These are phyloP conservation scores for Clarias laeviceps DNA, from an alignment of 2,797 vertebrate species.

Conservation along the genomic window DNA sequence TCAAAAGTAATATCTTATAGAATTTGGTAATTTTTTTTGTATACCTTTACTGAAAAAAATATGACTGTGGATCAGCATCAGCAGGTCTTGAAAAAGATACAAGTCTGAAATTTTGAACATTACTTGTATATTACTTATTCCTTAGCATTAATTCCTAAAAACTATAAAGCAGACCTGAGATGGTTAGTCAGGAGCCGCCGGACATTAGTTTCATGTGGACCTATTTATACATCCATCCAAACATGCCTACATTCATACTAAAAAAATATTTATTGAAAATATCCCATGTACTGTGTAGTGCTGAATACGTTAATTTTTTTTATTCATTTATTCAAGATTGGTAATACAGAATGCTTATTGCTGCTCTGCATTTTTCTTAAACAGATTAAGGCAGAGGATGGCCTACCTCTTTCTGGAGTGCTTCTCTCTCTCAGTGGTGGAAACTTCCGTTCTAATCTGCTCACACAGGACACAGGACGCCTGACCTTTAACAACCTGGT, in stretches of 20 bases:
- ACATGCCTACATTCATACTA: not conserved
- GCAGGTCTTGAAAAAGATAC: not conserved
- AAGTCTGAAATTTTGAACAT: not conserved
- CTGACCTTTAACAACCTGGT: slow-evolving; percentile 97
- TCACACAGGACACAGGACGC: slow-evolving; percentile 93
- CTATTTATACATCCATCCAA: not conserved
- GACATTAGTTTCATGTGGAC: not conserved
- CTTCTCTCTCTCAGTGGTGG: slow-evolving; percentile 95
- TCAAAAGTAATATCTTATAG: not conserved
- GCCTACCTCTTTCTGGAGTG: slow-evolving; percentile 91
- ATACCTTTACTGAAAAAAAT: not conserved
- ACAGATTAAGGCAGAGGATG: slow-evolving; percentile 91
- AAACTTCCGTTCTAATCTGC: slow-evolving; percentile 92
- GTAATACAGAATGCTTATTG: not conserved
- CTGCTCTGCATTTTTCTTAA: not conserved
- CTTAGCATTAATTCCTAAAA: not conserved
- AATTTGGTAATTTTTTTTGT: not conserved
- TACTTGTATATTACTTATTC: not conserved
- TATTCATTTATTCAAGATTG: not conserved
- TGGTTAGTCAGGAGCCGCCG: not conserved
- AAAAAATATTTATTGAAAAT: not conserved
- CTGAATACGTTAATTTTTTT: not conserved
- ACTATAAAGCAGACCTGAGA: not conserved
- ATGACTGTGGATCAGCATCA: not conserved
- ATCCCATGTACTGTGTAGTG: not conserved